Conservation (phyloP, 1,140 invertebrate species). For the Onthophagus taurus region DNA sequence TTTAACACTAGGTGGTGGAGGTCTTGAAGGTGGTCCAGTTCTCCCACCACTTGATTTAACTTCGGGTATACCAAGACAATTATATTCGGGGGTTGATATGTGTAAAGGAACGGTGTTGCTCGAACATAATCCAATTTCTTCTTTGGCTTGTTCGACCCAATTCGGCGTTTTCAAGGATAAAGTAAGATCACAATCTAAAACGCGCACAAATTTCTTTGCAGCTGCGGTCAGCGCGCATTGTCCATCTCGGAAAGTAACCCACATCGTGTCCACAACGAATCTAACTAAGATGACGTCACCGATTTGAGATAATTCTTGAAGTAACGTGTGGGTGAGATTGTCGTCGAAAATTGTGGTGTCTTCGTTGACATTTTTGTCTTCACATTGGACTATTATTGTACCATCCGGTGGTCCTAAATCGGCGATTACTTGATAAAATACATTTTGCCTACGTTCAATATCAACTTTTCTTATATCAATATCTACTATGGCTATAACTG, state of each 20-base stretch:
- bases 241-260: conserved; percentile 82
- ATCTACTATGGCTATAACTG: conserved; percentile 84
- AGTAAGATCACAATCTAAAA: conserved; percentile 54
- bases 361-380: conserved; percentile 35
- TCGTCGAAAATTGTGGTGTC: conserved; percentile 51
- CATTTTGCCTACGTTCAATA: conserved; percentile 55
- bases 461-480: conserved; percentile 76
- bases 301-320: conserved; percentile 64
- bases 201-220: conserved; percentile 39
- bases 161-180: conserved; percentile 74
- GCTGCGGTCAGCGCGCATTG: conserved; percentile 70
- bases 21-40: conserved; percentile 28
- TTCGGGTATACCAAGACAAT: conserved; percentile 34
- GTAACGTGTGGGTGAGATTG: conserved; percentile 58
- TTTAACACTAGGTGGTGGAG: conserved; percentile 32
- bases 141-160: conserved; percentile 70
- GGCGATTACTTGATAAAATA: conserved; percentile 77
- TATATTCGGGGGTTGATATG: conserved; percentile 34
- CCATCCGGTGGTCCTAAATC: conserved; percentile 90
- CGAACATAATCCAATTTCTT: conserved; percentile 73
- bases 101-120: conserved; percentile 73
- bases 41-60: conserved; percentile 27
- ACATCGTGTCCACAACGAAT: conserved; percentile 80
- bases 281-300: conserved; percentile 84
- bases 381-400: conserved; percentile 71